Conservation (phyloP, 2,888 invertebrate genomes). For the Glyphotaelius pellucidus region DNA sequence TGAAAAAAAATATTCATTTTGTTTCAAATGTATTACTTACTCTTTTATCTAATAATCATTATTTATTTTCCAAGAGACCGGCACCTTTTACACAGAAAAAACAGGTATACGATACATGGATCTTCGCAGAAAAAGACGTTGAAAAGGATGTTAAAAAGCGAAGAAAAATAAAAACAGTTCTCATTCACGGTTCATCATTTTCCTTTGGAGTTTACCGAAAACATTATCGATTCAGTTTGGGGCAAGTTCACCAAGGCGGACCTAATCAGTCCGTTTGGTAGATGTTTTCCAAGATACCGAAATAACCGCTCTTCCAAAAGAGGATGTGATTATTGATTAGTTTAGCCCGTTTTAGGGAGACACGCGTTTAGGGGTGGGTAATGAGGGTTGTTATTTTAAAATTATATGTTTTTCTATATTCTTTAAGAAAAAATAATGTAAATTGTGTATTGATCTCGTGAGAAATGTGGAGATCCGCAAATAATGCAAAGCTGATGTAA, state of each 20-base stretch:
- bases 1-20: no score
- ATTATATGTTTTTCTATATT: not conserved
- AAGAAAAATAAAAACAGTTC: not conserved
- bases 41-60: no score
- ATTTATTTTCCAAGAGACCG: no score
- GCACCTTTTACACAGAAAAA: no score
- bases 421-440: not conserved
- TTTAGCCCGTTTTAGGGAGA: not conserved
- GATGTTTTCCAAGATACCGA: slow-evolving; percentile 2
- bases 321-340: not conserved
- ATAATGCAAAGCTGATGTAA: no score
- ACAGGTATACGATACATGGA: no score
- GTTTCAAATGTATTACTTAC: no score
- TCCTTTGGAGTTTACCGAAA: not conserved
- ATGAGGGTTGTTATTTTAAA: not conserved
- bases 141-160: not conserved
- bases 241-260: not conserved
- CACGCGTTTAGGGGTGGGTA: not conserved
- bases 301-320: not conserved
- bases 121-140: not conserved
- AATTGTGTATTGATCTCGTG: no score
- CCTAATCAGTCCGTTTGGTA: not conserved
- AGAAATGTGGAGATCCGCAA: no score
- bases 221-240: not conserved
- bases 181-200: not conserved